A percentile compares a stretch with the other conserved stretches of the same genome.
Conservation (phyloP, 2,113 vertebrate species). For the Bubo scandiacus region DNA sequence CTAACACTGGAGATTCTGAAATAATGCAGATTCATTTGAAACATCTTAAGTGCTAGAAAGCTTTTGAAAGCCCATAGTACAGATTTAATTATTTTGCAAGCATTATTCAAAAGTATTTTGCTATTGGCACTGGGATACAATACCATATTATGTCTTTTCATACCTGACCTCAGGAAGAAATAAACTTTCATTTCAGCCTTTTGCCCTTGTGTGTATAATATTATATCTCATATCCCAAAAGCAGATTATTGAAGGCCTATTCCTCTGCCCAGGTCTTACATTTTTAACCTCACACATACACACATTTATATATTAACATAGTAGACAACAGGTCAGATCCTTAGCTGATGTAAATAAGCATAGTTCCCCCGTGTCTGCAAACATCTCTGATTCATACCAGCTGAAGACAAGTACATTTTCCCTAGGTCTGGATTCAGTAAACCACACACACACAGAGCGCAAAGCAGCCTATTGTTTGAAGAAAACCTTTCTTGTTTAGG, state of each 20-base stretch:
- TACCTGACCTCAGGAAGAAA: not conserved
- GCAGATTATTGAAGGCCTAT: not conserved
- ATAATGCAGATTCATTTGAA: not conserved
- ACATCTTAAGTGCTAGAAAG: not conserved
- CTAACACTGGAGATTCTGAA: not conserved
- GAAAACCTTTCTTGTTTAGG: constrained; percentile 51
- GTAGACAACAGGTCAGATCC: not conserved
- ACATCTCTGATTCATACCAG: constrained; percentile 44
- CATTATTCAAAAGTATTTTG: not conserved
- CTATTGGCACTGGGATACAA: not conserved
- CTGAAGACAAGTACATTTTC: constrained; percentile 27
- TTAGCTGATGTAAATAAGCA: constrained; percentile 15
- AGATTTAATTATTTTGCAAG: not conserved
- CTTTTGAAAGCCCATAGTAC: not conserved
- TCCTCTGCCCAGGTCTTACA: not conserved
- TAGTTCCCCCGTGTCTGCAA: not conserved
- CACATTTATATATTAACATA: not conserved
- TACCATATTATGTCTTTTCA: not conserved
- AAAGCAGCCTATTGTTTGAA: constrained; percentile 55
- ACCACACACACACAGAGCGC: constrained; percentile 39
- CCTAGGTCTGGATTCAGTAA: constrained; percentile 54
- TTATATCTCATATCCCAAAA: not conserved
- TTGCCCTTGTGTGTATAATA: not conserved
- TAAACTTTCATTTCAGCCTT: not conserved
- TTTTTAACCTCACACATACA: not conserved